Conservation (phyloP, 2,113 vertebrate genomes). For the Psammodynastes pulverulentus region DNA sequence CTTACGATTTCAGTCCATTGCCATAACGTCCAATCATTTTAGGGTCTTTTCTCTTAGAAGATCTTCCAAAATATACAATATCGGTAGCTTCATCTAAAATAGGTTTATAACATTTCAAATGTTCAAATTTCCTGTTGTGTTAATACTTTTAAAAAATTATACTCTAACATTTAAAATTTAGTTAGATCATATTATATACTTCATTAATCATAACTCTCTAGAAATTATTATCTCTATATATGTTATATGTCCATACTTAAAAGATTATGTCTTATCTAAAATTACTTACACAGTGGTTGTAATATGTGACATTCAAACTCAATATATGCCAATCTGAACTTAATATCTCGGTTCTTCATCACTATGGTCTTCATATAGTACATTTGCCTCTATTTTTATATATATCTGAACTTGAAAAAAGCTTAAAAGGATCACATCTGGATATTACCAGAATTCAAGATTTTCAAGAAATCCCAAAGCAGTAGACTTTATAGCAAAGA, state of each 20-base stretch:
- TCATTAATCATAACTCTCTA: background rate
- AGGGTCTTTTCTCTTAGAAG: slow-evolving; percentile 75
- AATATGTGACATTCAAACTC: background rate
- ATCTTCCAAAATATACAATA: slow-evolving; percentile 84
- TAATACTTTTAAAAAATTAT: background rate
- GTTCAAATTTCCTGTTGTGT: background rate
- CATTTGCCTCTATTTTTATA: background rate
- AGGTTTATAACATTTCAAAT: slow-evolving; percentile 4
- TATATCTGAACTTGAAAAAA: background rate
- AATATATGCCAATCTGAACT: background rate
- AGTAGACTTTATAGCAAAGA: background rate
- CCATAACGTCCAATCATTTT: slow-evolving; percentile 82
- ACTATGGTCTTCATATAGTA: background rate
- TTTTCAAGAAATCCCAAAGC: background rate
- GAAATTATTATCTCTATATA: background rate
- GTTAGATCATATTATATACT: background rate
- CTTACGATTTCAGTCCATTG: slow-evolving; percentile 86
- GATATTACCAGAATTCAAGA: background rate
- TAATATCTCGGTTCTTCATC: background rate
- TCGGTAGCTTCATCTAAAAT: slow-evolving; percentile 75
- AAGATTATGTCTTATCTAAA: background rate
- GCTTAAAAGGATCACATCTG: background rate
- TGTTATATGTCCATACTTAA: background rate
- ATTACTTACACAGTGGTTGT: too few species aligned
- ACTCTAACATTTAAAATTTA: background rate